These are phyloP conservation scores for Drosophila sordidula DNA, from an alignment of 2,888 invertebrate genomes.

Conservation along the genomic window DNA sequence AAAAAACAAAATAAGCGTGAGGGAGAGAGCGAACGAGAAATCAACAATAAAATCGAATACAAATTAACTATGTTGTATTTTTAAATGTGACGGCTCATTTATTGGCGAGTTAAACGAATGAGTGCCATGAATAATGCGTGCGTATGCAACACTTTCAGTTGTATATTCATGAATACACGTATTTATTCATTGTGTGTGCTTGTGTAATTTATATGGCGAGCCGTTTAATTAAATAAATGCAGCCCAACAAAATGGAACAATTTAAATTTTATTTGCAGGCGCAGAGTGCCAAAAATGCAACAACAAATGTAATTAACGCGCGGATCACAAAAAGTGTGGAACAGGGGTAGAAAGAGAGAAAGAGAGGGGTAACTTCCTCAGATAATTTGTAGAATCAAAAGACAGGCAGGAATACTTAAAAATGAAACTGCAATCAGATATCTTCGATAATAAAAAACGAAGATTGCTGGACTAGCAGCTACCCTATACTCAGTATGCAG, in stretches of 20 bases:
- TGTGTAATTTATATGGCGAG: constrained; percentile 29
- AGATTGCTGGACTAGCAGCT: too few species aligned
- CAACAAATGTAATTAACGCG: constrained; percentile 17
- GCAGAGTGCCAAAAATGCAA: constrained; percentile 6
- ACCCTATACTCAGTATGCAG: too few species aligned
- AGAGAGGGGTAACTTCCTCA: too few species aligned
- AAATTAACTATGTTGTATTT: constrained; percentile 49
- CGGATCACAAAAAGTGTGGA: constrained; percentile 3
- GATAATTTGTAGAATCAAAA: too few species aligned
- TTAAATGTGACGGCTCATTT: constrained; percentile 44
- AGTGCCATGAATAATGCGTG: constrained; percentile 36
- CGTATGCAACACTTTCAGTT: constrained; percentile 27
- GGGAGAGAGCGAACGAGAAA: neutral
- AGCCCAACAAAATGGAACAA: constrained; percentile 5
- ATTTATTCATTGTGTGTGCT: constrained; percentile 2
- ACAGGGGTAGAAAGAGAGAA: too few species aligned
- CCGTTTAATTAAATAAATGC: constrained; percentile 47
- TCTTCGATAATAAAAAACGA: too few species aligned
- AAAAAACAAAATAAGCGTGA: neutral
- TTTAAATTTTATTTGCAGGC: constrained; percentile 25
- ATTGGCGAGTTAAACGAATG: constrained; percentile 1
- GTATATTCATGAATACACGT: constrained; percentile 29
- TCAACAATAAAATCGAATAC: constrained; percentile 31
- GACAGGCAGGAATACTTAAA: too few species aligned
- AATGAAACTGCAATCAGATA: too few species aligned